Evolutionary conservation across 35 echinoderm and acorn worm species (phyloP), one percentile per base, ranked within the genome.

Genomic region (Diadema setosum): DNA sequence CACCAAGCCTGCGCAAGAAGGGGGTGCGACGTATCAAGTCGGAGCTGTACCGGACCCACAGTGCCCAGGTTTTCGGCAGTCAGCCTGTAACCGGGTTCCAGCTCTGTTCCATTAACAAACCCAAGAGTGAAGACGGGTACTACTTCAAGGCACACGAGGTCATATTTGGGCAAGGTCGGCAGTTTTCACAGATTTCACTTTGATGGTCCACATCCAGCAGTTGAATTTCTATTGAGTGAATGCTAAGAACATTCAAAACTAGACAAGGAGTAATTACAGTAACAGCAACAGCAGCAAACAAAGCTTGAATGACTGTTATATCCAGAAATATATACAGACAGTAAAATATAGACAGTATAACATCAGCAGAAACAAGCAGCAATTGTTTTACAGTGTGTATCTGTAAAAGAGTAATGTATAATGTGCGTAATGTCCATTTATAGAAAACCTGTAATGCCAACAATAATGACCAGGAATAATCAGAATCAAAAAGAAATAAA

Each of bases 1-100:
- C 96, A 9, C 96, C 96, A 25, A 99, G 96, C 73, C 82, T 99
- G 30, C 96, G 96, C 46, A 99, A 94, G 83, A 99, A 99, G 61
- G 96, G 96, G 4, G 96, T 99, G 23, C 89, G 96, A n/a, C 82
- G 96, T 18, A 99, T 99, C 92, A 99, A 99, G 59, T 99, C 96
- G 1, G 96, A 94, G 83, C 82, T 92, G 3, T 99, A 94, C 83
- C 90, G 90, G 30, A 64, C 65, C 2, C 92, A 94, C 84, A 99
- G 89, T 50, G 84, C 84, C 34, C 48, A 86, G 44, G 49, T 84
- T 24, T 99, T 99, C 59, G 96, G 92, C 0, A 70, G 24, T 29
- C 92, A 99, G 42, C 50, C 86, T 14, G 67, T 94, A 70, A 86
- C 63, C 29, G 96, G 92, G 45, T 70, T 94, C 25, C 96, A 94